Evolutionary conservation across 2,113 vertebrate species (phyloP).

Genomic region (Albula glossodonta): DNA sequence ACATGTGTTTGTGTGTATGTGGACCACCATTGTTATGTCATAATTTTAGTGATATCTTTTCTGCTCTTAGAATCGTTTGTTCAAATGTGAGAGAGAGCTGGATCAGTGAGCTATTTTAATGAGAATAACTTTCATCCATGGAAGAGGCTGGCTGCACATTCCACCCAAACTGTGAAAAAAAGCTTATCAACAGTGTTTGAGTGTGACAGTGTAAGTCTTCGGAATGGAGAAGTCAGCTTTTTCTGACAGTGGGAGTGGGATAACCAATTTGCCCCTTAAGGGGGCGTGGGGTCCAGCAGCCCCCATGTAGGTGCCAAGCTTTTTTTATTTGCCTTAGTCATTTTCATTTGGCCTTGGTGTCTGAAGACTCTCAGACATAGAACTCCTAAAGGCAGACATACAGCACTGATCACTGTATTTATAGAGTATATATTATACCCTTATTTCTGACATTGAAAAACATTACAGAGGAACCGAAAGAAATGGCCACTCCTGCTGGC

Average conservation of each 20-base stretch:
- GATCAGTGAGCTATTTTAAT: not conserved
- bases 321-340: not conserved
- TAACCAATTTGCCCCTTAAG: not conserved
- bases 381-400: slow-evolving; percentile 41
- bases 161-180: not conserved
- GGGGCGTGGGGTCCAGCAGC: not conserved
- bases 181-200: not conserved
- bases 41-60: not conserved
- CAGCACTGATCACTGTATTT: slow-evolving; percentile 63
- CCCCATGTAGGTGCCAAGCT: not conserved
- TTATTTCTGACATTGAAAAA: slow-evolving; percentile 29
- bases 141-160: not conserved
- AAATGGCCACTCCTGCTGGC: slow-evolving; percentile 61
- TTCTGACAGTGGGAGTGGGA: not conserved
- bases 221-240: too few relatives aligned
- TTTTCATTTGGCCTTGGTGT: not conserved
- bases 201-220: too few relatives aligned
- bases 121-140: not conserved
- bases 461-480: slow-evolving; percentile 50
- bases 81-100: not conserved
- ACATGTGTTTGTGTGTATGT: not conserved
- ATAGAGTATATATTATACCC: slow-evolving; percentile 61
- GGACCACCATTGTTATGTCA: not conserved
- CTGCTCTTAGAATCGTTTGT: not conserved
- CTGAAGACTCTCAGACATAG: too few relatives aligned